Evolutionary conservation across 1,140 invertebrate species (phyloP), one percentile per base, ranked within the genome.

Genomic region (Pygmarrhopalites habei): DNA sequence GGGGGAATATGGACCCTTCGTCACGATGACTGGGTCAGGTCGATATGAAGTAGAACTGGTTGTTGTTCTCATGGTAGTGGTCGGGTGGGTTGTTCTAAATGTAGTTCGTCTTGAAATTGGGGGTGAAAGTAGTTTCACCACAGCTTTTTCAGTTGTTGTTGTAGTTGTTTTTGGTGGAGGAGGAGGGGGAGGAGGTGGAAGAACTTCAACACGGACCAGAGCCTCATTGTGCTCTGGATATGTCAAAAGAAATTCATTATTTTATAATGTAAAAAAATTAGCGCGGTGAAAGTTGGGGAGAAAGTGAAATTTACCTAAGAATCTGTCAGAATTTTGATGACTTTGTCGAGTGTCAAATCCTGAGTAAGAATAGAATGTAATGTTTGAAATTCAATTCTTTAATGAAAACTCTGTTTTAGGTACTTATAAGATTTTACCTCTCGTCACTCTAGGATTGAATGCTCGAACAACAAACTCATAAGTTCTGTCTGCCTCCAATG

Each of bases 391-490:
- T 25, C 17, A 5, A n/a, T n/a, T n/a, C n/a, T n/a, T n/a, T n/a
- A n/a, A n/a, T n/a, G n/a, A n/a, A n/a, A n/a, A n/a, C n/a, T n/a
- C n/a, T n/a, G n/a, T n/a, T n/a, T n/a, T n/a, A n/a, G n/a, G n/a
- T n/a, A n/a, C n/a, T n/a, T n/a, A n/a, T n/a, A n/a, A n/a, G n/a
- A n/a, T n/a, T n/a, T n/a, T n/a, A n/a, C n/a, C 53, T 26, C 60
- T 47, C 5, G 58, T 47, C 32, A 72, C 53, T 19, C 58, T 21
- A 2, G 59, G 57, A 43, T 64, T 67, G 23, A 57, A 58, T 2
- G 85, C 84, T 30, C 85, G 79, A 1, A 90, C 78, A 53, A 82
- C 81, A 15, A 87, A 75, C 62, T 86, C 84, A 68, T 89, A 87
- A 10, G 77, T 75, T 55, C 82, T 79, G 66, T 77, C 81, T 1